Base-by-base conservation (phyloP, 2,888 invertebrate species). In the Crocallis elinguaria region DNA sequence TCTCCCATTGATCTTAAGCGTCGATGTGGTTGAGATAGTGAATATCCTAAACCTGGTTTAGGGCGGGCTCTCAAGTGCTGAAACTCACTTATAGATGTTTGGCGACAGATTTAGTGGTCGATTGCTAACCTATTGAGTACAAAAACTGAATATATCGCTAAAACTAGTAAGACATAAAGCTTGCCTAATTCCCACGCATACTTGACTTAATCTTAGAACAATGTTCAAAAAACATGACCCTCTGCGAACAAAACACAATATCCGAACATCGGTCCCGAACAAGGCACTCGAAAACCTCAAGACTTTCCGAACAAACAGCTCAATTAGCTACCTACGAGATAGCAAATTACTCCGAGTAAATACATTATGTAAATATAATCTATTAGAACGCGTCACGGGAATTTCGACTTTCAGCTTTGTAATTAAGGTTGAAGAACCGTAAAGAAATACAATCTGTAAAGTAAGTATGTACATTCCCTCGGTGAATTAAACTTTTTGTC, bases 401-500 rank as follows among this genome's bases (percentile, higher is more conserved):
- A 33, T 16, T 29, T 45, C 2, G 9, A 39, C 39, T 14, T 7
- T 45, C 45, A 11, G 12, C 3, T 14, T 2, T 5, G 9, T 1
- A 1, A 1, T 8, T 29, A 45, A 14, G 21, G 39, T 33, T 8
- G 33, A 27, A 35, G 2, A 12, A 8, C 33, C 11, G 2, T 7
- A 11, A 9, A 16, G 12, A 7, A 11, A 12, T 39, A 21, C 23
- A 17, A 13, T 43, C 16, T 17, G 32, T 23, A 7, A 38, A 23
- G 21, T 27, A 21, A 36, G 30, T 49, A 38, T 12, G 9, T 46
- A 44, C 44, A 30, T 23, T 37, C 12, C 39, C 38, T 35, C 23
- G 29, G 39, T 16, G 45, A 45, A 51, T 51, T 50, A 44, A 44
- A 51, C 39, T 51, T 51, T 51, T 51, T 51, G 51, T 45, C 29